phyloP scores from a whole-genome alignment of 2,888 invertebrate genomes.

The Mantis religiosa region DNA sequence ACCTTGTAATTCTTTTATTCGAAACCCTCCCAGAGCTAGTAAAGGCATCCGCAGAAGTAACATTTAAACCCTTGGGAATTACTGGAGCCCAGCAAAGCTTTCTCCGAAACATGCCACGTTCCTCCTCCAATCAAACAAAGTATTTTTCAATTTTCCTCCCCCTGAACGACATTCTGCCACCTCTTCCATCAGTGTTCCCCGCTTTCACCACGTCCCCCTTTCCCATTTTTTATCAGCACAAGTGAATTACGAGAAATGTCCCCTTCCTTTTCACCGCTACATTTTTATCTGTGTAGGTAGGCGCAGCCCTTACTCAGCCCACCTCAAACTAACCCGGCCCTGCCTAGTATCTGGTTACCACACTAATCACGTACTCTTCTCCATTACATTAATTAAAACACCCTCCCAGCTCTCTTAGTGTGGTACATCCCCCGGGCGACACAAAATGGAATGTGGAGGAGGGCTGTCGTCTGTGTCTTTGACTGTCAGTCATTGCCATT shows the following conservation, averaged over 20 bases:
- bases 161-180: neutral
- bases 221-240: neutral
- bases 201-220: neutral
- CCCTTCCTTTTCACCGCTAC: neutral
- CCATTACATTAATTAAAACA: conserved; percentile 26
- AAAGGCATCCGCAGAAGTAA: neutral
- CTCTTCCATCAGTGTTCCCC: neutral
- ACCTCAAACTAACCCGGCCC: neutral
- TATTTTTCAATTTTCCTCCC: neutral
- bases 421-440: neutral
- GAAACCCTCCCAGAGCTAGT: neutral
- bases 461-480: conserved; percentile 6
- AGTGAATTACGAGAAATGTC: neutral
- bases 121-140: neutral
- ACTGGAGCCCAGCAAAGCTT: neutral
- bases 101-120: neutral
- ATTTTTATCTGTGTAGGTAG: neutral
- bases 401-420: conserved; percentile 6
- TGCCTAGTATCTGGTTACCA: conserved; percentile 13
- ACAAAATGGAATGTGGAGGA: conserved; percentile 10
- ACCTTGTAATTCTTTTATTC: neutral
- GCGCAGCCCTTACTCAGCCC: neutral
- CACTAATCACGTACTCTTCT: conserved; percentile 24
- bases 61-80: neutral
- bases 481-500: conserved; percentile 5